A percentile compares a stretch with the other conserved stretches of the same genome.
These are phyloP conservation scores for Zootoca vivipara DNA, from an alignment of 2,113 vertebrate genomes.

Conservation along the genomic window DNA sequence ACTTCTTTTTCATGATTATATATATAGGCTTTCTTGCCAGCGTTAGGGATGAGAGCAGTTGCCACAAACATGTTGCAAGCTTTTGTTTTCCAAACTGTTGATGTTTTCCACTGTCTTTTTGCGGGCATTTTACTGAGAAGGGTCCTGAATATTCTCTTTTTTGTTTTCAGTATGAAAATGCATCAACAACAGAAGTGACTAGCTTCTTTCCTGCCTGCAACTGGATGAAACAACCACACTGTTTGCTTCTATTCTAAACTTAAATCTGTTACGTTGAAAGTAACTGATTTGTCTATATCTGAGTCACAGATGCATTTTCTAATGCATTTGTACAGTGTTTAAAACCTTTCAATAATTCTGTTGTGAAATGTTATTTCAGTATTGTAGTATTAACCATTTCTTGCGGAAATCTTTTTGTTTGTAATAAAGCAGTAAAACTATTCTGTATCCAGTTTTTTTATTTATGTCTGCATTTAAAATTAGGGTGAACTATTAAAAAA, in stretches of 20 bases:
- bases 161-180: slow-evolving; percentile 62
- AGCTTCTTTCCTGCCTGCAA: slow-evolving; percentile 48
- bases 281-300: background rate
- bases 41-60: slow-evolving; percentile 50
- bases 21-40: background rate
- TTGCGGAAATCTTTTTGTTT: background rate
- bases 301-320: background rate
- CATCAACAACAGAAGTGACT: slow-evolving; percentile 19
- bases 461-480: background rate
- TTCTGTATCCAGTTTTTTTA: background rate
- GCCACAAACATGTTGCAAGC: slow-evolving; percentile 34
- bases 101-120: slow-evolving; percentile 61
- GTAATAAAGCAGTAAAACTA: background rate
- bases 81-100: slow-evolving; percentile 63
- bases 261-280: slow-evolving; percentile 3
- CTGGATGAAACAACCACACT: slow-evolving; percentile 5
- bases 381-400: background rate
- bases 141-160: slow-evolving; percentile 63
- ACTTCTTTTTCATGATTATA: background rate
- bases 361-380: background rate
- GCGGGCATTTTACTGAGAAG: slow-evolving; percentile 65
- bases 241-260: background rate
- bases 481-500: background rate
- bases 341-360: background rate
- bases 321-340: background rate